A percentile compares a stretch with the other conserved stretches of the same genome.
Conservation (phyloP, 2,888 invertebrate species). For the Hyppa rectilinea region DNA sequence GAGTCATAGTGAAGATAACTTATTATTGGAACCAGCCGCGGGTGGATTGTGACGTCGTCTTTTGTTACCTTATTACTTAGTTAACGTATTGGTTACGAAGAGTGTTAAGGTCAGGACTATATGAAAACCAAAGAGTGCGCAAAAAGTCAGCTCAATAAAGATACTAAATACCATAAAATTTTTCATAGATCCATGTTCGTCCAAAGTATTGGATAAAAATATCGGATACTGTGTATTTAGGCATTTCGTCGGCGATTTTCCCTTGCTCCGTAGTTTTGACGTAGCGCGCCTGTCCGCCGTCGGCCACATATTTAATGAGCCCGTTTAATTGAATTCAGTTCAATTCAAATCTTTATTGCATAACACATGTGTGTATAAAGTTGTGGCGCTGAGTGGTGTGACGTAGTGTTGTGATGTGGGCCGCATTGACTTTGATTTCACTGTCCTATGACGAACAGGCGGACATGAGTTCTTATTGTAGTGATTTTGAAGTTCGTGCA, state of each 20-base stretch:
- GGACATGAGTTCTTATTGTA: slow-evolving; percentile 9
- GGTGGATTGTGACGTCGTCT: background rate
- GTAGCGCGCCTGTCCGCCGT: slow-evolving; percentile 13
- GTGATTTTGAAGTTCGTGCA: background rate
- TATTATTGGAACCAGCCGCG: background rate
- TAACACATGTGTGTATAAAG: too few relatives aligned
- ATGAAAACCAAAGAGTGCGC: background rate
- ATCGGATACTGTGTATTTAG: slow-evolving; percentile 2
- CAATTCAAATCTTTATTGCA: too few relatives aligned
- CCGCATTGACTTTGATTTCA: slow-evolving; percentile 24
- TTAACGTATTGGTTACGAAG: background rate
- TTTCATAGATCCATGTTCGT: background rate
- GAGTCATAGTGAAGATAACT: background rate
- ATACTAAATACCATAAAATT: background rate
- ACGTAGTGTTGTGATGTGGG: slow-evolving; percentile 2
- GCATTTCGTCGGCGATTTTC: slow-evolving; percentile 29
- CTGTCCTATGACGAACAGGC: background rate
- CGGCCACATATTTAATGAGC: slow-evolving; percentile 36
- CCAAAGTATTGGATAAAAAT: slow-evolving; percentile 21
- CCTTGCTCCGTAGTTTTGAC: slow-evolving; percentile 15
- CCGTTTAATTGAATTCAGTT: too few relatives aligned
- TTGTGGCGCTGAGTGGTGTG: background rate
- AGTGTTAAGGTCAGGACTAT: background rate
- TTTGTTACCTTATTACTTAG: background rate
- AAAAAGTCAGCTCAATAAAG: background rate